Evolutionary conservation across 2,113 vertebrate genomes (phyloP), one percentile per base, ranked within the genome.

Genomic region (Atherinomorus stipes): DNA sequence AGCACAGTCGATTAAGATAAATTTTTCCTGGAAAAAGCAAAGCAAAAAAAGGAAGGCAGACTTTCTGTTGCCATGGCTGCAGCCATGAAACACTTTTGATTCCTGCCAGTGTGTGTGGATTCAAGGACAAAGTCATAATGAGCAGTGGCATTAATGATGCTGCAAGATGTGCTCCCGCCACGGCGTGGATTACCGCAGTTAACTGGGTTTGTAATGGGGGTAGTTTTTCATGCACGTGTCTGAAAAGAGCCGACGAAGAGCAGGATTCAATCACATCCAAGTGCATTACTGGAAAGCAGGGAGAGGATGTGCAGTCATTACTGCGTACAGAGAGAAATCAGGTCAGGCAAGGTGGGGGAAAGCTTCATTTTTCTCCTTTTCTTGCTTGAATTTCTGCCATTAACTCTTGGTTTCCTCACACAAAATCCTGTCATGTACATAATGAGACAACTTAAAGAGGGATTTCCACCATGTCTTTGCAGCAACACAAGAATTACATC

Each of bases 101-200:
- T 65, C 68, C 63, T 65, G 47, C 66, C 47, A 7, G 56, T 15
- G 37, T 61, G 73, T 62, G 76, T 26, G 79, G 79, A 88, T 78
- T 78, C 75, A 69, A 81, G 74, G 68, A 60, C 70, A 18, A 50
- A 74, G 63, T 49, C 15, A 3, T 89, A 88, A 91, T 75, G 75
- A 86, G 61, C 71, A 37, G 76, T 66, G 87, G 78, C 84, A 81
- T 88, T 89, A 85, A 88, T 78, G 85, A 88, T 8, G 42, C 83
- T 81, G 71, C 74, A 79, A 90, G 76, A 86, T 79, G 81, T 85
- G 69, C 74, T 74, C 31, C 68, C 0, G 37, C 75, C 52, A 26
- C 63, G 7, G 73, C 23, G 67, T 37, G 22, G 64, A 69, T 64
- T 50, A 70, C 76, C 74, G 70, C 63, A 72, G 53, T 63, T 63